Conservation (phyloP, 2,888 invertebrate species). For the Notodonta dromedarius region DNA sequence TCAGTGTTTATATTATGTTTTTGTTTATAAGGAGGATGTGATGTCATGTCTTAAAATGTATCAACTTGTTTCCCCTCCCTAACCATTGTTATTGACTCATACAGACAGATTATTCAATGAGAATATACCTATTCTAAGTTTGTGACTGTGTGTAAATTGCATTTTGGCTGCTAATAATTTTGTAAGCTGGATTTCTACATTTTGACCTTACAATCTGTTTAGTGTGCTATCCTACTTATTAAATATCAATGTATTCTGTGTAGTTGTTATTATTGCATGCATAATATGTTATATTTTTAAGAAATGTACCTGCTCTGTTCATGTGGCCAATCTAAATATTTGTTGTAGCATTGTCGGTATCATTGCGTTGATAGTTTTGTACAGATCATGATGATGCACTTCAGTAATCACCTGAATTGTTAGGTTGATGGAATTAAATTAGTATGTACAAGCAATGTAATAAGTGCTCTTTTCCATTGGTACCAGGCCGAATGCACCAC, state of each 20-base stretch:
- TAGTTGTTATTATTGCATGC: too few species aligned
- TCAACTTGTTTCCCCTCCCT: background rate
- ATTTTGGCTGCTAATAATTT: slow-evolving; percentile 1
- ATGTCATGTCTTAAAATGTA: background rate
- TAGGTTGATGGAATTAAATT: background rate
- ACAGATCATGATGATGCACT: too few species aligned
- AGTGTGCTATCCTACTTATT: too few species aligned
- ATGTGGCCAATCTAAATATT: too few species aligned
- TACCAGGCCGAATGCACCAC: slow-evolving; percentile 89
- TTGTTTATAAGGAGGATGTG: background rate
- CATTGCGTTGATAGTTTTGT: too few species aligned
- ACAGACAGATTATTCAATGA: slow-evolving; percentile 13
- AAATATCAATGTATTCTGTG: too few species aligned
- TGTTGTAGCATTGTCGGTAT: too few species aligned
- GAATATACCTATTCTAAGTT: slow-evolving; percentile 6
- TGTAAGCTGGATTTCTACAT: background rate
- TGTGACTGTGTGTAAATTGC: background rate
- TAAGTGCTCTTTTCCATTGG: slow-evolving; percentile 3
- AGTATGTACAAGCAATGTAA: background rate
- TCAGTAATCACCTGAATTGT: too few species aligned
- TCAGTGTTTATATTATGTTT: background rate
- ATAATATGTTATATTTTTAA: too few species aligned
- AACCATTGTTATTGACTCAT: background rate
- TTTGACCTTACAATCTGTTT: background rate
- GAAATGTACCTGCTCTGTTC: too few species aligned